These are phyloP conservation scores for Tetragnatha versicolor DNA, from an alignment of 1,140 invertebrate species.

Conservation along the genomic window DNA sequence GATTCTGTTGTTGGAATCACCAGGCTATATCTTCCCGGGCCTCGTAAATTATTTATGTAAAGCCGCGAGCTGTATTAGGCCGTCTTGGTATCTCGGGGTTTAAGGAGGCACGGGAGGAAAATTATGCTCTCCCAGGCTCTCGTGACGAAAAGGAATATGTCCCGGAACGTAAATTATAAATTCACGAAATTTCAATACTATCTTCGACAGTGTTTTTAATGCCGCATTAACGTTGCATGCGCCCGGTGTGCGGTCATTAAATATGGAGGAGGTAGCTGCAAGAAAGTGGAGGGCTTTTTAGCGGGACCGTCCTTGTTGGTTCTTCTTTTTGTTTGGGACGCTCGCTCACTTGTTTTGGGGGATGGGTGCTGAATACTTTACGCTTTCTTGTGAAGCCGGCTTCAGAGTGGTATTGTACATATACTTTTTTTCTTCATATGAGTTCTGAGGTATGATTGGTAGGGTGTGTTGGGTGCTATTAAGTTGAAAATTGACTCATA, in stretches of 20 bases:
- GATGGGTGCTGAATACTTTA: too few relatives aligned
- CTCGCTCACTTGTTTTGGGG: too few relatives aligned
- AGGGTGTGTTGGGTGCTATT: too few relatives aligned
- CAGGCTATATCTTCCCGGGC: too few relatives aligned
- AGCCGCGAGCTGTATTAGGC: not conserved
- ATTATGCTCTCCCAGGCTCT: not conserved
- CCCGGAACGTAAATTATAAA: not conserved
- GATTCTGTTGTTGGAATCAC: too few relatives aligned
- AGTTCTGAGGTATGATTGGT: too few relatives aligned
- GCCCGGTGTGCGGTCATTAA: not conserved
- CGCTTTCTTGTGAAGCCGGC: too few relatives aligned
- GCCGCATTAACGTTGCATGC: not conserved
- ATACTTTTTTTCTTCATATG: too few relatives aligned
- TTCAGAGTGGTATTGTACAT: too few relatives aligned
- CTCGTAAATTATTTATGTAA: slow-evolving; percentile 16
- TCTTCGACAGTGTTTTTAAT: slow-evolving; percentile 5
- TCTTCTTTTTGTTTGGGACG: too few relatives aligned
- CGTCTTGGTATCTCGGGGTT: not conserved
- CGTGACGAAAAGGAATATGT: not conserved
- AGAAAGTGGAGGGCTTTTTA: not conserved
- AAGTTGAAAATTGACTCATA: too few relatives aligned
- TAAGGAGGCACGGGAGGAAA: not conserved
- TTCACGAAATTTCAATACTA: not conserved
- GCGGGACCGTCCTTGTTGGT: too few relatives aligned
- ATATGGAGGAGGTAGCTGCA: not conserved